phyloP scores from a whole-genome alignment of 2,797 vertebrate species.

The Halcyon leucocephala region DNA sequence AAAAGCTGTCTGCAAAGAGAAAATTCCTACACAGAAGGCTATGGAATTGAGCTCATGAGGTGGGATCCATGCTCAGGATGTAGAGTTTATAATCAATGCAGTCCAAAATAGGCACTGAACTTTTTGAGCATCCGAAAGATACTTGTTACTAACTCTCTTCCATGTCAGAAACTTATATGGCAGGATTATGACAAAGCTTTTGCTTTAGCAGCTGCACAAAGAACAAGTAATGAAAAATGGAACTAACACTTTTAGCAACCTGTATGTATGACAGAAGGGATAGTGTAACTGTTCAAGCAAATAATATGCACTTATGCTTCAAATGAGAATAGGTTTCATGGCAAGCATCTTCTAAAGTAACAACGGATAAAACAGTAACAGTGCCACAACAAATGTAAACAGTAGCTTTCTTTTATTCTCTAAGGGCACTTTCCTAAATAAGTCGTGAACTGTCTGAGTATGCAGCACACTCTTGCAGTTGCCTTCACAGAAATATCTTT shows the following conservation, averaged over 20 bases:
- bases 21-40: background rate
- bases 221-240: background rate
- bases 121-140: background rate
- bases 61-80: background rate
- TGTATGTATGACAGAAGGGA: background rate
- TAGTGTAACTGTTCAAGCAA: background rate
- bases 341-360: background rate
- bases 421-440: background rate
- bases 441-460: background rate
- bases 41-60: background rate
- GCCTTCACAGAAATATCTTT: background rate
- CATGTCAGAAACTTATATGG: background rate
- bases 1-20: background rate
- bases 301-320: background rate
- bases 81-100: background rate
- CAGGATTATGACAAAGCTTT: background rate
- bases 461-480: background rate
- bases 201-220: background rate
- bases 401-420: background rate
- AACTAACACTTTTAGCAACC: background rate
- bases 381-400: background rate
- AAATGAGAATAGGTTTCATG: background rate
- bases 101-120: background rate
- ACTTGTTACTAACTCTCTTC: background rate
- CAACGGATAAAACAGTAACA: background rate